These are phyloP conservation scores for Brachycybe producta DNA, from an alignment of 2,888 invertebrate genomes.

Conservation along the genomic window DNA sequence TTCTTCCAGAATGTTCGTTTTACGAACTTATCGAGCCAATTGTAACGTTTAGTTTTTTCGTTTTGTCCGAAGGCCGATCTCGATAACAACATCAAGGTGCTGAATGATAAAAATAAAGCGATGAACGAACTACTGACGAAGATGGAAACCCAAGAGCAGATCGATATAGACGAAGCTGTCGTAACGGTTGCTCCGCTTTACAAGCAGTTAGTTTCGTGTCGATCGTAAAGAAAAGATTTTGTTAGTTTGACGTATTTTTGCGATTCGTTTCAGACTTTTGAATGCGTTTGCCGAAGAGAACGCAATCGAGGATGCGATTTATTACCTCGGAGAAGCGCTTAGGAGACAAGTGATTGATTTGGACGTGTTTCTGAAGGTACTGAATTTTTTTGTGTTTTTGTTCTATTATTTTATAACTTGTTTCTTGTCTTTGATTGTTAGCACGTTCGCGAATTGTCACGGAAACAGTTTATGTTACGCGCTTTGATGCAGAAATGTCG, in stretches of 20 bases:
- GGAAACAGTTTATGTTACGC: constrained; percentile 88
- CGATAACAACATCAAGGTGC: constrained; percentile 64
- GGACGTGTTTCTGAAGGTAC: constrained; percentile 78
- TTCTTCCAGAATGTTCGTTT: too few relatives aligned
- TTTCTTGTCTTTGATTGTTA: constrained; percentile 26
- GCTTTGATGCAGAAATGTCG: constrained; percentile 95
- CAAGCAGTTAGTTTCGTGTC: constrained; percentile 56
- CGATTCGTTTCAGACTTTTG: constrained; percentile 50
- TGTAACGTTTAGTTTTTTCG: too few relatives aligned
- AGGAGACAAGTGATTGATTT: constrained; percentile 84
- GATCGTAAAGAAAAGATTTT: not conserved
- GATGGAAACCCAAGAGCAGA: constrained; percentile 55
- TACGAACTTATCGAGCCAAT: too few relatives aligned
- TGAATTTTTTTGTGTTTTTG: not conserved
- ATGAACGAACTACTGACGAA: constrained; percentile 64
- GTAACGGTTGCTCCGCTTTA: constrained; percentile 91
- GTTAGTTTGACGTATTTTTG: not conserved
- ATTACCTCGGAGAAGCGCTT: constrained; percentile 90
- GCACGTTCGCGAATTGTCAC: constrained; percentile 85
- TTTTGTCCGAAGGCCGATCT: constrained; percentile 48
- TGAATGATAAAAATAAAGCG: constrained; percentile 78
- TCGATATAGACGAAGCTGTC: constrained; percentile 92
- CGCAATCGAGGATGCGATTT: constrained; percentile 95
- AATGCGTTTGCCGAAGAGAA: constrained; percentile 95
- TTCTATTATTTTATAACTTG: not conserved